Conservation (phyloP, 1,140 invertebrate genomes). For the Macrobrachium rosenbergii region DNA sequence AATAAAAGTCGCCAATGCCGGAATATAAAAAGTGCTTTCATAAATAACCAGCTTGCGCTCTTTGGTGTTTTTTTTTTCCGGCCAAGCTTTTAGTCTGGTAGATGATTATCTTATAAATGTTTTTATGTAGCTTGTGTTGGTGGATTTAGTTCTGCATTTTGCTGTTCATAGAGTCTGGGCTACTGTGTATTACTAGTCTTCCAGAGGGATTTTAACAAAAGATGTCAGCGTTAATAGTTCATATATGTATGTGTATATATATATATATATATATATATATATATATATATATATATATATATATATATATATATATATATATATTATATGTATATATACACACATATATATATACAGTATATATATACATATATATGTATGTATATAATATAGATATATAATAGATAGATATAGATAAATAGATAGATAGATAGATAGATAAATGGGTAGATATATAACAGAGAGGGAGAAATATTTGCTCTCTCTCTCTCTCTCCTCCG, state of each 20-base stretch:
- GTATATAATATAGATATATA: background rate
- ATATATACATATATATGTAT: background rate
- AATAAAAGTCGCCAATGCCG: no score
- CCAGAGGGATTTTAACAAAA: background rate
- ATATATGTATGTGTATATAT: conserved; percentile 28
- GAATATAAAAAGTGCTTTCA: no score
- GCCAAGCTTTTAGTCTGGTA: no score
- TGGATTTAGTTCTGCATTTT: background rate
- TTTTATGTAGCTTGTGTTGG: no score
- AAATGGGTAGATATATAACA: background rate
- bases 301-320: background rate
- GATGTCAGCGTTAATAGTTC: background rate
- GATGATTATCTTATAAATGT: background rate
- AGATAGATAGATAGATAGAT: background rate
- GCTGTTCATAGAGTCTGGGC: background rate
- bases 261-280: conserved; percentile 41
- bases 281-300: conserved; percentile 25
- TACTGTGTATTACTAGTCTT: background rate
- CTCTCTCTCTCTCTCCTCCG: conserved; percentile 10
- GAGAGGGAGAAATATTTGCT: background rate
- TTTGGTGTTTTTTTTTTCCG: no score
- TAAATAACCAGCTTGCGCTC: no score
- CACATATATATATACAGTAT: background rate
- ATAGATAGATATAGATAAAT: background rate
- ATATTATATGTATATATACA: background rate